These are phyloP conservation scores for Pseudococcus viburni DNA, from an alignment of 2,888 invertebrate species.

Conservation along the genomic window DNA sequence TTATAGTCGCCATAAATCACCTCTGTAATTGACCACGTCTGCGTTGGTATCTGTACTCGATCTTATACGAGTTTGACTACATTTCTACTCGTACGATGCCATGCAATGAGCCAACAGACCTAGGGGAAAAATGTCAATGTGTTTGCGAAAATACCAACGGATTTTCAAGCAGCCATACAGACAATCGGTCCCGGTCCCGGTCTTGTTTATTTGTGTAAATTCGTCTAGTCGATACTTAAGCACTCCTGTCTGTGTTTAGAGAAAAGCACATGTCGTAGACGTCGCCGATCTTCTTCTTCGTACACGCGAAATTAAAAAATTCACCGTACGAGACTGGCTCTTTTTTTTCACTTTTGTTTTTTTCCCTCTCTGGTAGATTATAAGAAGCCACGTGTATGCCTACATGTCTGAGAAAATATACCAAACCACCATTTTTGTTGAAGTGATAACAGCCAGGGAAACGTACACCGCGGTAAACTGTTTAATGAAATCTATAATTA, in stretches of 20 bases:
- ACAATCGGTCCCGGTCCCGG: background rate
- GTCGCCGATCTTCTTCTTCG: background rate
- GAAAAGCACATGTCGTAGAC: background rate
- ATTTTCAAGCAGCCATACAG: background rate
- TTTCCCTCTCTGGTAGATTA: no score
- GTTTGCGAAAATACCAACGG: conserved; percentile 1
- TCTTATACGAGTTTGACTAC: background rate
- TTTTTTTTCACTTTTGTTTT: background rate
- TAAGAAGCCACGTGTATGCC: background rate
- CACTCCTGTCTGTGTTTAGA: background rate
- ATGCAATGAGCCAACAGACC: background rate
- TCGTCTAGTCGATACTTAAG: conserved; percentile 15
- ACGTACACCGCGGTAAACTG: background rate
- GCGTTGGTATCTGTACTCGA: background rate
- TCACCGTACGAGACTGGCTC: background rate
- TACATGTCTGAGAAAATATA: background rate
- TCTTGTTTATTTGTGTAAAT: background rate
- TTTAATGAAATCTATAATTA: conserved; percentile 37
- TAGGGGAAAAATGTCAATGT: background rate
- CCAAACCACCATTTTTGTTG: background rate
- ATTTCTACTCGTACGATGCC: background rate
- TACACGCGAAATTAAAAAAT: conserved; percentile 41
- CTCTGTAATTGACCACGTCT: background rate
- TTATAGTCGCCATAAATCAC: background rate
- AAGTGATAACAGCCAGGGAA: conserved; percentile 24